Evolutionary conservation across 1,140 invertebrate species (phyloP).

Genomic region (Drusus annulatus): DNA sequence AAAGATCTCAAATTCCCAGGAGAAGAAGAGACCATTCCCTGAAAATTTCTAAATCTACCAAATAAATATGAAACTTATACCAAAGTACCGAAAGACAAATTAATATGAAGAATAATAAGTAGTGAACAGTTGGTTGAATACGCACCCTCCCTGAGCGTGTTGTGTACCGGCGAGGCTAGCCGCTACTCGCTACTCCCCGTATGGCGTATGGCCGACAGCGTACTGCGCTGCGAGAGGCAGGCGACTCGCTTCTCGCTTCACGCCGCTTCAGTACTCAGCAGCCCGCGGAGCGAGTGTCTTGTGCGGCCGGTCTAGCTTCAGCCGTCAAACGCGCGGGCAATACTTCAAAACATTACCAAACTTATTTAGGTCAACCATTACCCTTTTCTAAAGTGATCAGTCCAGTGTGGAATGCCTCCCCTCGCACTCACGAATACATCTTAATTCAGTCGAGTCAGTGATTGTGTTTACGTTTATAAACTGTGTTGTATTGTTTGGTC

Average conservation of each 20-base stretch:
- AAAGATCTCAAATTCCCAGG: too few species aligned
- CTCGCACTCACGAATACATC: background rate
- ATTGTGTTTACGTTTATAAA: conserved; percentile 44
- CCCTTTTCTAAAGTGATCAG: conserved; percentile 13
- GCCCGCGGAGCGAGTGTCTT: background rate
- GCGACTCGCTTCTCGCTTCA: background rate
- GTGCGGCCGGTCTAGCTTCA: background rate
- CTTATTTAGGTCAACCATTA: conserved; percentile 48
- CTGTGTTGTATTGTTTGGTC: conserved; percentile 28
- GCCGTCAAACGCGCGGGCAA: conserved; percentile 29
- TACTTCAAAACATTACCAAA: conserved; percentile 44
- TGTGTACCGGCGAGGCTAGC: conserved; percentile 9
- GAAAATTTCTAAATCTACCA: too few species aligned
- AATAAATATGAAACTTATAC: background rate
- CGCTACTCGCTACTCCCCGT: too few species aligned
- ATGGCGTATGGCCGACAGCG: background rate
- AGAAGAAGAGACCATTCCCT: too few species aligned
- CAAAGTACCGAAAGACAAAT: too few species aligned
- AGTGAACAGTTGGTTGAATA: too few species aligned
- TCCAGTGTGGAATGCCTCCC: background rate
- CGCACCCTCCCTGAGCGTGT: conserved; percentile 4
- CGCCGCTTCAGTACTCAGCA: conserved; percentile 35
- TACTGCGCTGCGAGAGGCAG: background rate
- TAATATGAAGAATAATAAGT: too few species aligned
- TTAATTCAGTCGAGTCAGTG: background rate